Conservation (phyloP, 2,888 invertebrate genomes). For the Nemoura dubitans region DNA sequence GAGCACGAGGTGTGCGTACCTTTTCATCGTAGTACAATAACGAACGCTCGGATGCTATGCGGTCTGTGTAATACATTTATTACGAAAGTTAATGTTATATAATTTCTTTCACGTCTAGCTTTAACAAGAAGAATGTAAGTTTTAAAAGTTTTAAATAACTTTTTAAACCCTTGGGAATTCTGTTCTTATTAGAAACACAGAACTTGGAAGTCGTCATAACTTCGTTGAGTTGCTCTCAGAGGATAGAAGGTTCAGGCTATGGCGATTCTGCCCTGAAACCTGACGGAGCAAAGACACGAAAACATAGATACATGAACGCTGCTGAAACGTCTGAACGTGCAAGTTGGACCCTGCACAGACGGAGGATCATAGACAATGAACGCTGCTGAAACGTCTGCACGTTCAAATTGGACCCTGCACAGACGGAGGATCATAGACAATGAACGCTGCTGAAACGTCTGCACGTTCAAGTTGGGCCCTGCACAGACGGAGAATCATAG, state of each 20-base stretch:
- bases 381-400: too few species aligned
- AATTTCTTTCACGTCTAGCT: slow-evolving; percentile 10
- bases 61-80: slow-evolving; percentile 13
- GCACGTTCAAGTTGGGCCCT: too few species aligned
- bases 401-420: too few species aligned
- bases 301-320: too few species aligned
- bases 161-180: slow-evolving; percentile 20
- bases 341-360: too few species aligned
- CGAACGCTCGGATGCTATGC: neutral
- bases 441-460: too few species aligned
- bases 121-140: slow-evolving; percentile 31
- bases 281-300: too few species aligned
- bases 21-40: neutral
- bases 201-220: slow-evolving; percentile 31
- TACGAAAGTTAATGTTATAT: slow-evolving; percentile 25
- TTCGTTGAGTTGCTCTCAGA: slow-evolving; percentile 21
- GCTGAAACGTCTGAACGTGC: too few species aligned
- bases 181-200: slow-evolving; percentile 26
- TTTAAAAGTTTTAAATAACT: slow-evolving; percentile 28
- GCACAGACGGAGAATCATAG: too few species aligned
- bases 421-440: too few species aligned
- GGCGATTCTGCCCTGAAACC: too few species aligned
- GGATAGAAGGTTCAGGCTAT: neutral
- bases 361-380: too few species aligned
- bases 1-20: neutral